phyloP scores from a whole-genome alignment of 2,113 vertebrate species.

The Tragulus kanchil region DNA sequence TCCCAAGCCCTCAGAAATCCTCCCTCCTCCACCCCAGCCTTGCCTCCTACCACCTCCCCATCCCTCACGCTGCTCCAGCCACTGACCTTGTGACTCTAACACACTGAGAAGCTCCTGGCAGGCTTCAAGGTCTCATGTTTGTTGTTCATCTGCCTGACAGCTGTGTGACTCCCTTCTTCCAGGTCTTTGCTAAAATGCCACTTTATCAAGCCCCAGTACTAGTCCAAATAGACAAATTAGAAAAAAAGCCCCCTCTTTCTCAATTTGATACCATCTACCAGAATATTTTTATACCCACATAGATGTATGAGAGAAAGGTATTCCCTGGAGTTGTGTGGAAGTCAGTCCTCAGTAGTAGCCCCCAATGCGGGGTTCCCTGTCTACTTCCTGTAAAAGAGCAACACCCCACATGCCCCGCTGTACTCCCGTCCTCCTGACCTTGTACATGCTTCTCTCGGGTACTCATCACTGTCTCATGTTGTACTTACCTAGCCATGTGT shows the following conservation, averaged over 20 bases:
- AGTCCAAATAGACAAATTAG: background rate
- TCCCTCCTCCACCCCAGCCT: background rate
- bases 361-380: rapidly evolving
- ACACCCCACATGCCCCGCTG: rapidly evolving
- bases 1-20: no score
- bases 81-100: background rate
- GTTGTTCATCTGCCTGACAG: background rate
- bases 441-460: background rate
- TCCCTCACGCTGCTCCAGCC: background rate
- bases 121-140: background rate
- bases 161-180: background rate
- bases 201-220: background rate
- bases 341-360: background rate
- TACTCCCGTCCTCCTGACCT: background rate
- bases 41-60: background rate
- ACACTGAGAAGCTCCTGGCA: background rate
- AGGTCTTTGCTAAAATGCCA: background rate
- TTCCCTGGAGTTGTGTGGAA: background rate
- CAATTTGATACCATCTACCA: background rate
- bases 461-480: background rate
- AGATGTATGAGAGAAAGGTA: background rate
- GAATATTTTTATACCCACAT: background rate
- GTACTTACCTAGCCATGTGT: background rate
- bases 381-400: background rate
- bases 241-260: background rate